A percentile compares a stretch with the other conserved stretches of the same genome.
These are phyloP conservation scores for Apocheima hispidaria DNA, from an alignment of 2,888 invertebrate species.

Conservation along the genomic window DNA sequence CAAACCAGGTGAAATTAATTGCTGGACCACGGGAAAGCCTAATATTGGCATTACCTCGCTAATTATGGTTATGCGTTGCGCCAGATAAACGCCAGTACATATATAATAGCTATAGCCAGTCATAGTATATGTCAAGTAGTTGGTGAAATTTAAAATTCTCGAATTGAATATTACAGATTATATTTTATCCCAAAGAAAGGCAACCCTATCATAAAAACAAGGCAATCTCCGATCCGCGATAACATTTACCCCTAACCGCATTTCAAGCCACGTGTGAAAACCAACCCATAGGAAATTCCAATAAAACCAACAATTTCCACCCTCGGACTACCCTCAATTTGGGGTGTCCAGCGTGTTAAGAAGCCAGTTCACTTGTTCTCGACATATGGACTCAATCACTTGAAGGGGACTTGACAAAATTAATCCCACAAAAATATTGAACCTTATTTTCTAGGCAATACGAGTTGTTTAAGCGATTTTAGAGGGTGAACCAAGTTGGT, in stretches of 20 bases:
- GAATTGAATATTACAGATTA: background rate
- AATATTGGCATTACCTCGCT: too few species aligned
- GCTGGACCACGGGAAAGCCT: too few species aligned
- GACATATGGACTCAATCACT: constrained; percentile 80
- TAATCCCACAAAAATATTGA: constrained; percentile 26
- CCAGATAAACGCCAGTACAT: too few species aligned
- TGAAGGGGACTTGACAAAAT: constrained; percentile 56
- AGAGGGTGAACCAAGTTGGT: constrained; percentile 47
- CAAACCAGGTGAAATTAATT: too few species aligned
- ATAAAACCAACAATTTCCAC: constrained; percentile 76
- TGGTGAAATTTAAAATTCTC: background rate
- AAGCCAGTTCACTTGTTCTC: constrained; percentile 79
- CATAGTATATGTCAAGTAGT: too few species aligned
- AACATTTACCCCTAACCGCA: constrained; percentile 45
- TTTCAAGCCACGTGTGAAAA: constrained; percentile 69
- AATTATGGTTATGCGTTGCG: too few species aligned
- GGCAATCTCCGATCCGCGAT: constrained; percentile 35
- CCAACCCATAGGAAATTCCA: constrained; percentile 77
- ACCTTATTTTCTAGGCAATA: constrained; percentile 40
- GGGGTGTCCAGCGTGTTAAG: constrained; percentile 81
- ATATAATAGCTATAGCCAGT: too few species aligned
- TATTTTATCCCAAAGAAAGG: background rate
- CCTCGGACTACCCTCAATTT: constrained; percentile 76
- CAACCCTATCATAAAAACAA: constrained; percentile 26
- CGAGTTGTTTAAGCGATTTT: constrained; percentile 41